Evolutionary conservation across 2,888 invertebrate species (phyloP).

Genomic region (Brenthis hecate): DNA sequence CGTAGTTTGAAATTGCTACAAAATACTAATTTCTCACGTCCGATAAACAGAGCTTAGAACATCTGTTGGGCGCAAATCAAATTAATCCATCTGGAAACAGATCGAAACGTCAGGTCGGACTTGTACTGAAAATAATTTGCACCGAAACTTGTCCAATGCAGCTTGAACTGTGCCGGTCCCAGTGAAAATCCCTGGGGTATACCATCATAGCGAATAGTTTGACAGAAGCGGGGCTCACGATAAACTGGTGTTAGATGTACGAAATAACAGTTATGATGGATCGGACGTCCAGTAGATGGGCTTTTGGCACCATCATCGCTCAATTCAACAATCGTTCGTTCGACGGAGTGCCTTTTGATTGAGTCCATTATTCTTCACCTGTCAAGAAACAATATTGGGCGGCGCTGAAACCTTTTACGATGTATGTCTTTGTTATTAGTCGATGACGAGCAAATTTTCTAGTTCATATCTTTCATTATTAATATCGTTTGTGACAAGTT

Average conservation of each 20-base stretch:
- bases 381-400: constrained; percentile 43
- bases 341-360: constrained; percentile 68
- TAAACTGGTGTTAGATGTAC: constrained; percentile 51
- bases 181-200: constrained; percentile 27
- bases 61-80: constrained; percentile 78
- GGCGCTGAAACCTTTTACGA: constrained; percentile 37
- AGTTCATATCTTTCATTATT: constrained; percentile 24
- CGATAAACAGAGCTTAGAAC: constrained; percentile 54
- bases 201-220: constrained; percentile 13
- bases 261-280: constrained; percentile 73
- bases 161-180: constrained; percentile 43
- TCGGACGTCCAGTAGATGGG: constrained; percentile 69
- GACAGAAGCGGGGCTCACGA: constrained; percentile 44
- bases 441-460: constrained; percentile 34
- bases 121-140: constrained; percentile 77
- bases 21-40: constrained; percentile 47
- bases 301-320: constrained; percentile 76
- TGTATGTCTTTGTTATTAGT: constrained; percentile 38
- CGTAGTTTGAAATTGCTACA: constrained; percentile 29
- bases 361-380: constrained; percentile 68
- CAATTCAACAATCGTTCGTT: constrained; percentile 73
- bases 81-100: constrained; percentile 80
- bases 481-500: background rate
- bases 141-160: constrained; percentile 51
- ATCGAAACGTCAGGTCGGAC: constrained; percentile 79